Evolutionary conservation across 2,888 invertebrate genomes (phyloP).

Genomic region (Sclerodermus sp.): DNA sequence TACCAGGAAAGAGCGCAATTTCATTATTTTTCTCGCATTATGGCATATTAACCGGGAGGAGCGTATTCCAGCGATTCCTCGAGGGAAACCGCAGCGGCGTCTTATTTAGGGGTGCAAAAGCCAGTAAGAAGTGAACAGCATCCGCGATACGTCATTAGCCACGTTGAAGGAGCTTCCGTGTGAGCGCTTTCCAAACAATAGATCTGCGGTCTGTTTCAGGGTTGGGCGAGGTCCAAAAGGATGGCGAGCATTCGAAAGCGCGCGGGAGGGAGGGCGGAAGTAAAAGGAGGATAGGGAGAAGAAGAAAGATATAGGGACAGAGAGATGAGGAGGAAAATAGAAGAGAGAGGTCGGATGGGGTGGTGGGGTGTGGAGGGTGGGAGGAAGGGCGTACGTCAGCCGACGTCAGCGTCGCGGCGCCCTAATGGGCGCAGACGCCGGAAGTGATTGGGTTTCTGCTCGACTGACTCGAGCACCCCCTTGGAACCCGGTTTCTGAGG

Average conservation of each 20-base stretch:
- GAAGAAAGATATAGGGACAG: constrained; percentile 17
- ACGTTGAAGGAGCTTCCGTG: constrained; percentile 41
- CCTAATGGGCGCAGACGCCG: constrained; percentile 64
- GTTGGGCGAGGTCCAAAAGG: constrained; percentile 34
- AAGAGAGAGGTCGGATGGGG: constrained; percentile 24
- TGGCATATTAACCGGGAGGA: background rate
- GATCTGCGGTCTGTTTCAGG: constrained; percentile 50
- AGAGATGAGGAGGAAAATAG: constrained; percentile 17
- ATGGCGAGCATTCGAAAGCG: constrained; percentile 11
- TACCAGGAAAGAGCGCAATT: no score
- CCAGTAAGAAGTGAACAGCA: constrained; percentile 24
- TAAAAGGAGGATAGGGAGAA: constrained; percentile 15
- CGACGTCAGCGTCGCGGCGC: constrained; percentile 59
- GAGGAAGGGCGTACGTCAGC: constrained; percentile 53
- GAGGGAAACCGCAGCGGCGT: constrained; percentile 2
- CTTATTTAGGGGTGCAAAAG: background rate
- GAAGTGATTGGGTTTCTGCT: constrained; percentile 65
- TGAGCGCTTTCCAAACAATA: constrained; percentile 53
- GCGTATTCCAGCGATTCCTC: constrained; percentile 2
- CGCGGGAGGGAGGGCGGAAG: constrained; percentile 23
- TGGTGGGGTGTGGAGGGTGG: constrained; percentile 33
- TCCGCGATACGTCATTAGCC: constrained; percentile 46
- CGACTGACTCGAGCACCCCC: constrained; percentile 56
- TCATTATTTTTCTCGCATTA: no score
- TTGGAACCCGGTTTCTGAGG: constrained; percentile 22